A percentile compares a stretch with the other conserved stretches of the same genome.
phyloP scores from a whole-genome alignment of 2,113 vertebrate genomes.

The Steatornis caripensis region DNA sequence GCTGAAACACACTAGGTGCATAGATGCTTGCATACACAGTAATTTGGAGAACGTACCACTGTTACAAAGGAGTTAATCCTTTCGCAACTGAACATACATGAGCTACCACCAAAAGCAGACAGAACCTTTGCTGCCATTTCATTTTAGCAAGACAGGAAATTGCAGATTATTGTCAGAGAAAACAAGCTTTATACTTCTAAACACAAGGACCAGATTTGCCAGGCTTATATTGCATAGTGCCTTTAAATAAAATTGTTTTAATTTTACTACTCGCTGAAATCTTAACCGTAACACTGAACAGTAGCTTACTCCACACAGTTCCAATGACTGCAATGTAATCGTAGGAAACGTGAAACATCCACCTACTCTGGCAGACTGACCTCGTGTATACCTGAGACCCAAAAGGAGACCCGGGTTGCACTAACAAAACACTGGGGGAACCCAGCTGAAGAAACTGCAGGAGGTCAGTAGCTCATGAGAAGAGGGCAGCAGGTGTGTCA shows the following conservation, averaged over 20 bases:
- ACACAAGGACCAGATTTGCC: background rate
- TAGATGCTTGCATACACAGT: background rate
- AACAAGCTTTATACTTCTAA: background rate
- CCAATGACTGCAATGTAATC: background rate
- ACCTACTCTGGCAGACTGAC: background rate
- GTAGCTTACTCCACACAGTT: background rate
- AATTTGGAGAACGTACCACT: background rate
- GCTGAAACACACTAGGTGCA: background rate
- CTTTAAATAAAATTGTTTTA: background rate
- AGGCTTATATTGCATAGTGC: fast-evolving
- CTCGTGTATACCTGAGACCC: background rate
- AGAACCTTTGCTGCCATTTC: background rate
- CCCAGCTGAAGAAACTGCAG: background rate
- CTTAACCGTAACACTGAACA: background rate
- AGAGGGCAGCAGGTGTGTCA: background rate
- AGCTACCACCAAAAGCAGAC: background rate
- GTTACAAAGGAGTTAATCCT: background rate
- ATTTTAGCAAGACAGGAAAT: background rate
- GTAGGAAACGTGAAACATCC: fast-evolving
- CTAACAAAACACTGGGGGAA: background rate
- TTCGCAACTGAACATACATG: background rate
- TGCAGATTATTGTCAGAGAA: background rate
- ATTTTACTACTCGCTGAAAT: background rate
- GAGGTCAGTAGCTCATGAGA: background rate
- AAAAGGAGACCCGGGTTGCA: background rate